These are phyloP conservation scores for Podarcis raffonei DNA, from an alignment of 2,113 vertebrate species.

Conservation along the genomic window DNA sequence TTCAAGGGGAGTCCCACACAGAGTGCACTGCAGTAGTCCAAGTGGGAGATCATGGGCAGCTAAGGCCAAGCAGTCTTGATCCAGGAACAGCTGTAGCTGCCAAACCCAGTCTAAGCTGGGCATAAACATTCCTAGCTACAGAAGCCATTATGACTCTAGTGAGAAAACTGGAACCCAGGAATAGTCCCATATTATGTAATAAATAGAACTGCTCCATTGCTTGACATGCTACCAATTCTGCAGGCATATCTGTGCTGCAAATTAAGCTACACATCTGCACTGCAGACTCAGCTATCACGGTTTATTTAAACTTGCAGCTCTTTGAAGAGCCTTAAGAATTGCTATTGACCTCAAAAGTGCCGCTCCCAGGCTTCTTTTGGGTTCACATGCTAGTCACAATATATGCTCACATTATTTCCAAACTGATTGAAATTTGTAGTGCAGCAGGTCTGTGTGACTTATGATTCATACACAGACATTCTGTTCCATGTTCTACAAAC, in stretches of 20 bases:
- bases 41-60: no score
- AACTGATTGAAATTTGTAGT: not conserved
- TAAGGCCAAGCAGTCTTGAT: no score
- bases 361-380: no score
- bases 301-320: not conserved
- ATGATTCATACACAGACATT: not conserved
- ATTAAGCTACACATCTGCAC: no score
- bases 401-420: not conserved
- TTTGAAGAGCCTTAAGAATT: not conserved
- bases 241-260: not conserved
- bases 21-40: no score
- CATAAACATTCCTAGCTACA: no score
- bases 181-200: no score
- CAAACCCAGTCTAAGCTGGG: no score
- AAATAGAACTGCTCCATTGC: not conserved
- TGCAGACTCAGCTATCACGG: not conserved
- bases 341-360: not conserved
- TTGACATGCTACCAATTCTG: not conserved
- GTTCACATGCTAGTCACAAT: not conserved
- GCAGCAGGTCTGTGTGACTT: not conserved
- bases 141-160: no score
- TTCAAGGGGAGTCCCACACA: no score
- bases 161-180: no score
- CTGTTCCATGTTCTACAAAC: not conserved
- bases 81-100: no score